Conservation (phyloP, 1,140 invertebrate genomes). For the Scaptomyza hsui region DNA sequence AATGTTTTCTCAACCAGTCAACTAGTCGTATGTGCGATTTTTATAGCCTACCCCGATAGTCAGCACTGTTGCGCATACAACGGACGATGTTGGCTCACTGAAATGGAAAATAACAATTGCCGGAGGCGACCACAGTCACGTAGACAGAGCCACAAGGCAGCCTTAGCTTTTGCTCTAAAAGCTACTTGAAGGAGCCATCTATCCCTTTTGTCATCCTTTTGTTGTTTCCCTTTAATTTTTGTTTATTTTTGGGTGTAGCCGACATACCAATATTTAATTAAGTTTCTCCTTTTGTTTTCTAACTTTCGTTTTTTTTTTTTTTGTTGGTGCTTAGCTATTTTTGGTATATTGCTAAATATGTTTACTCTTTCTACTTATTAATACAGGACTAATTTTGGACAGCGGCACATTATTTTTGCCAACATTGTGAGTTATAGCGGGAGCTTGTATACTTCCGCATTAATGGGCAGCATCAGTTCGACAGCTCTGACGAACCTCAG, state of each 20-base stretch:
- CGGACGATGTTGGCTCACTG: constrained; percentile 33
- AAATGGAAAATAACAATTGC: constrained; percentile 70
- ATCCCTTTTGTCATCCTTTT: background rate
- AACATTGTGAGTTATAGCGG: constrained; percentile 4
- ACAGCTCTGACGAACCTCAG: constrained; percentile 2
- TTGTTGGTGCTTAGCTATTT: constrained; percentile 9
- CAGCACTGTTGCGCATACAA: constrained; percentile 62
- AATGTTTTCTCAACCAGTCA: constrained; percentile 8
- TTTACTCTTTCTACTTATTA: constrained; percentile 28
- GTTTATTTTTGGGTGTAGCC: constrained; percentile 18
- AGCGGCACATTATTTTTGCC: constrained; percentile 3
- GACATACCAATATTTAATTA: constrained; percentile 44
- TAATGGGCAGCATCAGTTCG: constrained; percentile 11
- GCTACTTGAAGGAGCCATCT: background rate
- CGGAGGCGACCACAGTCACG: constrained; percentile 56
- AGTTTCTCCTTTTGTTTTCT: constrained; percentile 11
- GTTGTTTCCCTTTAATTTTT: constrained; percentile 21
- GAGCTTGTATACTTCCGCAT: constrained; percentile 2
- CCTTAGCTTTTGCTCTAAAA: too few species aligned
- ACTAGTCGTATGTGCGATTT: constrained; percentile 69
- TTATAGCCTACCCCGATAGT: constrained; percentile 33
- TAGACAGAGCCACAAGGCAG: constrained; percentile 37
- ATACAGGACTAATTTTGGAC: constrained; percentile 25
- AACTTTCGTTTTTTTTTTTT: background rate
- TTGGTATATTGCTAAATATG: constrained; percentile 18